These are phyloP conservation scores for Ooceraea biroi DNA, from an alignment of 1,140 invertebrate species.

Conservation along the genomic window DNA sequence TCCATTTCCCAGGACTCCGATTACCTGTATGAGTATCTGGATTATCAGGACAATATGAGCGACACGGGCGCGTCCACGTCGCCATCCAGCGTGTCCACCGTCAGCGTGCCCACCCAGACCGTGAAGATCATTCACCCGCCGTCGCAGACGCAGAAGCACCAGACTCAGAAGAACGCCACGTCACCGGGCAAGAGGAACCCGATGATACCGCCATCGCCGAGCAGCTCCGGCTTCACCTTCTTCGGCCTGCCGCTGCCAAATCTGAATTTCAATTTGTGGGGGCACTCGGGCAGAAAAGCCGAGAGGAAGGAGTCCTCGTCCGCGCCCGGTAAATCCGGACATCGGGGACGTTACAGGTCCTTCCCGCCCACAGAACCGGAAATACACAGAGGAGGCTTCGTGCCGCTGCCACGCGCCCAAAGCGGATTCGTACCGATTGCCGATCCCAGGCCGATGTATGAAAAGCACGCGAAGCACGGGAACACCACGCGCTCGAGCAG, in stretches of 20 bases:
- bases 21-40: conserved; percentile 93
- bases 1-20: conserved; percentile 91
- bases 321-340: conserved; percentile 76
- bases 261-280: conserved; percentile 90
- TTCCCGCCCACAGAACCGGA: conserved; percentile 87
- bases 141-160: conserved; percentile 36
- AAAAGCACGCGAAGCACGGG: conserved; percentile 62
- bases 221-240: conserved; percentile 91
- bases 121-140: conserved; percentile 48
- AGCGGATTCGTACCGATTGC: conserved; percentile 91
- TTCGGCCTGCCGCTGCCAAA: conserved; percentile 93
- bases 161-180: conserved; percentile 62
- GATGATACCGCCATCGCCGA: conserved; percentile 78
- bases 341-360: conserved; percentile 77
- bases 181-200: conserved; percentile 72
- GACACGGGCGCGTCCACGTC: conserved; percentile 37
- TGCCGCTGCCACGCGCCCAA: conserved; percentile 89
- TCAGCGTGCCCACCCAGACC: conserved; percentile 8
- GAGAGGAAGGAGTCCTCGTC: conserved; percentile 84
- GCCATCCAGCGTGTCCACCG: conserved; percentile 3
- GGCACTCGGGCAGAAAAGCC: conserved; percentile 85
- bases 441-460: conserved; percentile 84
- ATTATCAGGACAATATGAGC: conserved; percentile 88
- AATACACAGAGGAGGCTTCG: conserved; percentile 91
- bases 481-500: conserved; percentile 21